Evolutionary conservation across 2,113 vertebrate species (phyloP), one percentile per base, ranked within the genome.

Genomic region (Burhinus oedicnemus): DNA sequence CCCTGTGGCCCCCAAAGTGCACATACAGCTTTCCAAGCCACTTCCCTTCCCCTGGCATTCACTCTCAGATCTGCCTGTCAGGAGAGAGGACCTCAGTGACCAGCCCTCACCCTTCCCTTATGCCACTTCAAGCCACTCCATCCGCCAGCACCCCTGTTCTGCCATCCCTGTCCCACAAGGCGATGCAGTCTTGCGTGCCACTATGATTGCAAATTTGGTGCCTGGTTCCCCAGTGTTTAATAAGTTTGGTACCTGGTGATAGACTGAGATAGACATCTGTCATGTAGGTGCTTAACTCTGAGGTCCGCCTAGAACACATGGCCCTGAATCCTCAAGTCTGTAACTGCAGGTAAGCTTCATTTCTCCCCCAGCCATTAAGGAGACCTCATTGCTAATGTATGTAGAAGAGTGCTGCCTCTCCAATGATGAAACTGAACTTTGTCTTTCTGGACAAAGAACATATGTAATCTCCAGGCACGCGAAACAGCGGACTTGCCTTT

Each of bases 161-260:
- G 23, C 72, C 44, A 38, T 13, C 34, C 25, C 5, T 38, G 17
- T 9, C 30, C 23, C 38, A 12, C 4, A 15, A 52, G 11, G 16
- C 3, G 6, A 32, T 42, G 19, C 13, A 54, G 21, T 6, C 21
- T 3, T n/a, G 6, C 1, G 1, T 19, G 40, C 9, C 25, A 20
- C 40, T 20, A 9, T 8, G 15, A 14, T 20, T 64, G 22, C n/a
- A 68, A 38, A 15, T 55, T 55, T 3, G 4, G 7, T 30, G 20
- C 20, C 25, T 49, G 27, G 7, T 5, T 89, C 30, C 22, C 42
- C 45, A 66, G 34, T 0, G 0, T 23, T 72, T 60, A 5, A 4
- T 19, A 16, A 51, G 5, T 66, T 45, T 44, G 40, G 8, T 17
- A 70, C 15, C 17, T 55, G 6, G 2, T 25, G 62, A 26, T 6